Evolutionary conservation across 2,113 vertebrate genomes (phyloP), one percentile per base, ranked within the genome.

Genomic region (Labeo catla): DNA sequence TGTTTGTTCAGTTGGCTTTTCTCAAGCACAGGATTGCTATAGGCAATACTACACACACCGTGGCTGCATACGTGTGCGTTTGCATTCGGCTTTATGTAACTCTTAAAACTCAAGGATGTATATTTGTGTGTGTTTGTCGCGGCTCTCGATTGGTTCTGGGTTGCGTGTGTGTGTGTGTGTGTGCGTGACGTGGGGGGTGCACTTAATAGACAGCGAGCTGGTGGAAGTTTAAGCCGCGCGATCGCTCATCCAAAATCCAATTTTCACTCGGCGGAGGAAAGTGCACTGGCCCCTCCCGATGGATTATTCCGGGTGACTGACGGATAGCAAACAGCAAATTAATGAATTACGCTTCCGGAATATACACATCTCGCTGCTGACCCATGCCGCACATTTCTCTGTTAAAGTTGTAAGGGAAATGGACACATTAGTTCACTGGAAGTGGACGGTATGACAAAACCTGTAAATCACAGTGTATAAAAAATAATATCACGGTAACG

Each of bases 281-380:
- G 86, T 19, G 74, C 47, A 43, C 84, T 83, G 88, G 86, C 86
- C 83, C 86, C 84, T 87, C 88, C 86, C 23, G 73, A 81, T 13
- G 84, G 86, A 89, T 87, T 87, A 89, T 86, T 89, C 86, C 73
- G 79, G 86, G 73, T 77, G 83, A 89, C 83, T 89, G 86, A 81
- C 47, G 83, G 86, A 85, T 85, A 81, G 88, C 83, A 87, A 87
- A 85, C 86, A 87, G 83, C 86, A 89, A 89, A 89, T 87, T 90
- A 92, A 93, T 91, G 66, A 85, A 90, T 89, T 90, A 90, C 66
- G 82, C 79, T 73, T 63, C 59, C 84, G 86, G 86, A 89, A 87
- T 89, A 83, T 89, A 89, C 78, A 85, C 83, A 87, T 87, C 88
- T 63, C 79, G 34, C 43, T 68, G 77, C 79, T 89, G 86, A 87